A percentile compares a stretch with the other conserved stretches of the same genome.
These are phyloP conservation scores for Lobophora halterata DNA, from an alignment of 2,888 invertebrate genomes.

Conservation along the genomic window DNA sequence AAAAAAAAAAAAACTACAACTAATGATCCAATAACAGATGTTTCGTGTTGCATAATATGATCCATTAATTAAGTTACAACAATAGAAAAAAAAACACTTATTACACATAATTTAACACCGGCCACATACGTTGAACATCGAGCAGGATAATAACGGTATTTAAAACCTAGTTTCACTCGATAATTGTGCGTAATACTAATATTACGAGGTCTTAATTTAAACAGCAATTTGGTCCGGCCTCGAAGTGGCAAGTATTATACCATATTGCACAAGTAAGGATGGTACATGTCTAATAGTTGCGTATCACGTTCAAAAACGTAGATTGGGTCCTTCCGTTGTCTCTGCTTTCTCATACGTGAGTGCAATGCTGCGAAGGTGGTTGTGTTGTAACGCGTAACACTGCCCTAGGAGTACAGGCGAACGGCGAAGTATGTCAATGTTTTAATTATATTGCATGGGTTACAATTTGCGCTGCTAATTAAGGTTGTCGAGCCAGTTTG, in stretches of 20 bases:
- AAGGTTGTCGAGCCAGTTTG: conserved; percentile 29
- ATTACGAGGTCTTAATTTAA: conserved; percentile 34
- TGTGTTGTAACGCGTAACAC: conserved; percentile 38
- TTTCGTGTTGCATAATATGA: conserved; percentile 23
- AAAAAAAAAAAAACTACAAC: conserved; percentile 4
- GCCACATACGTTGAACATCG: conserved; percentile 26
- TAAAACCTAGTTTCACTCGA: conserved; percentile 20
- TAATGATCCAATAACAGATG: conserved; percentile 22
- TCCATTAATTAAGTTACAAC: conserved; percentile 23
- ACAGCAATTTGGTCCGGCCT: conserved; percentile 24
- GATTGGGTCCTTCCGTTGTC: conserved; percentile 60
- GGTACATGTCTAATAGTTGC: conserved; percentile 46
- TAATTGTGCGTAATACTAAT: conserved; percentile 26
- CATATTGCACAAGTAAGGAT: conserved; percentile 49
- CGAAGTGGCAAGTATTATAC: conserved; percentile 19
- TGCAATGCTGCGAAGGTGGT: conserved; percentile 46
- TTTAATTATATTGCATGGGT: conserved; percentile 47
- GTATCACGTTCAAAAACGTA: conserved; percentile 53
- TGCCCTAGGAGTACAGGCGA: conserved; percentile 47
- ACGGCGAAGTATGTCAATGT: conserved; percentile 57
- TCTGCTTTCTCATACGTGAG: conserved; percentile 72
- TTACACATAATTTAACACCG: conserved; percentile 35
- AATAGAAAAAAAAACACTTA: conserved; percentile 27
- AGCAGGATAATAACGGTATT: conserved; percentile 25
- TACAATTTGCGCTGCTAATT: conserved; percentile 40